Evolutionary conservation across 2,888 invertebrate species (phyloP).

Genomic region (Cheiracanthium punctorium): DNA sequence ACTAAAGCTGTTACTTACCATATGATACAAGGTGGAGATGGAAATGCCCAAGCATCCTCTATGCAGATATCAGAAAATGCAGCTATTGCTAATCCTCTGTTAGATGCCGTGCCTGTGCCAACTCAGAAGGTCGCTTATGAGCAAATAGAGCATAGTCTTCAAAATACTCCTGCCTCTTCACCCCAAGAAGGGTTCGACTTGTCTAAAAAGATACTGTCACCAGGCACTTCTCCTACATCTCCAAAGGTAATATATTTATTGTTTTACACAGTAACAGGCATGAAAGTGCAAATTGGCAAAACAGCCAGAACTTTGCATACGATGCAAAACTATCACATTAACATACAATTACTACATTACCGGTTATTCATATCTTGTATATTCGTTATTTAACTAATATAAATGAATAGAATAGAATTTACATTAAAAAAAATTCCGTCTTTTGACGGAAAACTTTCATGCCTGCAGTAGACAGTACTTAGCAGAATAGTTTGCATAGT

Average conservation of each 20-base stretch:
- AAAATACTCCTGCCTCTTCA: slow-evolving; percentile 56
- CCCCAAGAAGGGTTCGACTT: slow-evolving; percentile 31
- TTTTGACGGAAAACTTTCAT: too few species aligned
- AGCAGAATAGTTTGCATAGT: too few species aligned
- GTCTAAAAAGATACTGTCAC: slow-evolving; percentile 35
- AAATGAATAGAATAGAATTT: too few species aligned
- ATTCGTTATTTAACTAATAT: too few species aligned
- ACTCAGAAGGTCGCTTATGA: slow-evolving; percentile 80
- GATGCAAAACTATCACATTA: too few species aligned
- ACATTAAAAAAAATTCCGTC: too few species aligned
- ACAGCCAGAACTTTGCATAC: too few species aligned
- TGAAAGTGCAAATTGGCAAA: too few species aligned
- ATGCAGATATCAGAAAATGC: slow-evolving; percentile 42
- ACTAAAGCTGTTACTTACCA: slow-evolving; percentile 41
- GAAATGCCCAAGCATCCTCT: neutral
- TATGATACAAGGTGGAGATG: neutral
- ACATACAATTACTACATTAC: too few species aligned
- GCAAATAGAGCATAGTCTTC: slow-evolving; percentile 76
- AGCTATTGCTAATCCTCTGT: slow-evolving; percentile 73
- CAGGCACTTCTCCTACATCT: slow-evolving; percentile 52
- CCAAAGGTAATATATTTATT: slow-evolving; percentile 47
- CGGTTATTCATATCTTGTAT: too few species aligned
- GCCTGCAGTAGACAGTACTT: too few species aligned
- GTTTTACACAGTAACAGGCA: too few species aligned
- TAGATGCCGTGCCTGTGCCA: slow-evolving; percentile 87